Percentiles rank a stretch among this genome's conserved stretches.
Conservation (phyloP, 2,888 invertebrate genomes). For the Lepas anatifera region DNA sequence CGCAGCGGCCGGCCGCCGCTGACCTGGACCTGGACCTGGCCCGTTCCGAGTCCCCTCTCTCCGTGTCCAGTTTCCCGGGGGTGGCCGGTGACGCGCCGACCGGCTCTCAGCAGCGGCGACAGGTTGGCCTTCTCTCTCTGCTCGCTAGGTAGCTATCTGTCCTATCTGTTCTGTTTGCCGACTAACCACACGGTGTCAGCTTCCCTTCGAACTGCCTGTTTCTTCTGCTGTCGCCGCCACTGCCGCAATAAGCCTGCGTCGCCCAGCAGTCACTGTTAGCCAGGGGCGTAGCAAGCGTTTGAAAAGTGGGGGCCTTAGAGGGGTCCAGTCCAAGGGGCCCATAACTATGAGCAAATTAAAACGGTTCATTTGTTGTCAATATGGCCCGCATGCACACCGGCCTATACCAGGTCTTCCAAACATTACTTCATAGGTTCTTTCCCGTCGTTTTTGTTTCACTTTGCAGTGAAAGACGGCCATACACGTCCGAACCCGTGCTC, state of each 20-base stretch:
- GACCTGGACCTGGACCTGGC: not conserved
- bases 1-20: not conserved
- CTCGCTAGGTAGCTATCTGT: slow-evolving; percentile 8
- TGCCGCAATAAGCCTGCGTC: not conserved
- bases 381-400: no score
- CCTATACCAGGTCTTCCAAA: no score
- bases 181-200: not conserved
- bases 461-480: no score
- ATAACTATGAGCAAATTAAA: no score
- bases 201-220: not conserved
- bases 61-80: not conserved
- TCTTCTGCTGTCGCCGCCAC: not conserved
- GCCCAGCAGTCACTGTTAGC: no score
- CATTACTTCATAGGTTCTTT: no score
- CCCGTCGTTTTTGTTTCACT: no score
- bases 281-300: no score
- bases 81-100: not conserved
- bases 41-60: not conserved
- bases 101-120: not conserved
- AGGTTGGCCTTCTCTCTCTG: slow-evolving; percentile 6
- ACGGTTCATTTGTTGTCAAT: no score
- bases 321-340: no score
- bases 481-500: no score
- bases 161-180: not conserved
- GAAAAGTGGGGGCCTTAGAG: no score